A percentile compares a stretch with the other conserved stretches of the same genome.
Evolutionary conservation across 2,113 vertebrate genomes (phyloP).

Genomic region (Brienomyrus longianalis): DNA sequence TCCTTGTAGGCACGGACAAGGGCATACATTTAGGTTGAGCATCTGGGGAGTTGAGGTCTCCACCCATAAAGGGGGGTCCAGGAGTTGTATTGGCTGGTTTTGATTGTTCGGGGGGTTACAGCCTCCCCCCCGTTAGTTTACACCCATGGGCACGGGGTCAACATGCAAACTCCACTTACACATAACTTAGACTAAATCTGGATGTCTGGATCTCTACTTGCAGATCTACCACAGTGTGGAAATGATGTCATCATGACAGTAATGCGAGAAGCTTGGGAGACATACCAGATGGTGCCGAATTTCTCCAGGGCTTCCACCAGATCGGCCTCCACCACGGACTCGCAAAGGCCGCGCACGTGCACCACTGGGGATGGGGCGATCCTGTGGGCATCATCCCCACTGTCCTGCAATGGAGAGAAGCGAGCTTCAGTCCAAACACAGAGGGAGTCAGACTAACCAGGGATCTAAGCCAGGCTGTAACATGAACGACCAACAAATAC

Average conservation of each 20-base stretch:
- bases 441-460: background rate
- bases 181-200: background rate
- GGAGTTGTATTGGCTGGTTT: background rate
- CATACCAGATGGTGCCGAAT: slow-evolving; percentile 91
- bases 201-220: background rate
- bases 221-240: background rate
- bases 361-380: slow-evolving; percentile 91
- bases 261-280: background rate
- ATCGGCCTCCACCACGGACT: slow-evolving; percentile 93
- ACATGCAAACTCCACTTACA: background rate
- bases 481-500: background rate
- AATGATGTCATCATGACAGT: background rate
- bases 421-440: background rate
- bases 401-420: slow-evolving; percentile 42
- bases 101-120: background rate
- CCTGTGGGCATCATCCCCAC: slow-evolving; percentile 64
- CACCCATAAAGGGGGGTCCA: background rate
- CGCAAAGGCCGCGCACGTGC: slow-evolving; percentile 88
- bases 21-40: background rate
- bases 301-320: slow-evolving; percentile 89
- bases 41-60: too few species aligned
- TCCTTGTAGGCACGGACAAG: background rate
- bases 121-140: background rate
- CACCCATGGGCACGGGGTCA: background rate
- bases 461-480: background rate